These are phyloP conservation scores for Heliconius eleuchia DNA, from an alignment of 1,140 invertebrate genomes.

Conservation along the genomic window DNA sequence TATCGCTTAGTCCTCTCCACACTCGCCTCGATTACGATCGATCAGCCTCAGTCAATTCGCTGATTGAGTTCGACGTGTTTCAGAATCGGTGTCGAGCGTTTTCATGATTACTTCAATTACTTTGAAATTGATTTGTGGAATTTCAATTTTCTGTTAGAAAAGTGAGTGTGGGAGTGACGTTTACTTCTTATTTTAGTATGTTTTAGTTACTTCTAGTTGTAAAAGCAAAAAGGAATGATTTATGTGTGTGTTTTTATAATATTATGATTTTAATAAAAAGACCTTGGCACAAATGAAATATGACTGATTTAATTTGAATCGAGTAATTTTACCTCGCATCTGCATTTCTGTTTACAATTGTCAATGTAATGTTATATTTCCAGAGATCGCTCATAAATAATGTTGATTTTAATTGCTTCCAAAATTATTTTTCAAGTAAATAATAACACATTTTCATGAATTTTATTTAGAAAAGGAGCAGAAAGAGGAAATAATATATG, in stretches of 20 bases:
- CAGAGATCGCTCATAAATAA: neutral
- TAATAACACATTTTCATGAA: slow-evolving; percentile 17
- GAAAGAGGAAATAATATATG: slow-evolving; percentile 21
- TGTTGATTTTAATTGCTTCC: neutral
- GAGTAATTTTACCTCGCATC: neutral
- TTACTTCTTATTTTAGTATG: too few relatives aligned
- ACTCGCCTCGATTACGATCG: neutral
- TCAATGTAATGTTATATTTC: slow-evolving; percentile 2
- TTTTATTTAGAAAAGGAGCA: slow-evolving; percentile 19
- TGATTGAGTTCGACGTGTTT: slow-evolving; percentile 13
- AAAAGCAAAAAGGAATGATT: neutral
- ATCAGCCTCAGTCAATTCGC: neutral
- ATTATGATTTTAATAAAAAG: neutral
- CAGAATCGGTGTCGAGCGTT: slow-evolving; percentile 7
- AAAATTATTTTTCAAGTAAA: slow-evolving; percentile 19
- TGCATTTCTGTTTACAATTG: slow-evolving; percentile 1
- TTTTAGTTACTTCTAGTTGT: too few relatives aligned
- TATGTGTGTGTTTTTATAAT: neutral
- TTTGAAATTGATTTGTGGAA: neutral
- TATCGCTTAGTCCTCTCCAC: neutral
- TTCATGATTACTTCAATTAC: slow-evolving; percentile 3
- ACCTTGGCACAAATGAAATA: neutral
- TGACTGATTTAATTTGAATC: neutral
- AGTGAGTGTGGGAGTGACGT: neutral
- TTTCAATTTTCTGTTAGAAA: neutral